A percentile compares a stretch with the other conserved stretches of the same genome.
Evolutionary conservation across 2,888 invertebrate species (phyloP).

Genomic region (Yponomeuta cagnagella): DNA sequence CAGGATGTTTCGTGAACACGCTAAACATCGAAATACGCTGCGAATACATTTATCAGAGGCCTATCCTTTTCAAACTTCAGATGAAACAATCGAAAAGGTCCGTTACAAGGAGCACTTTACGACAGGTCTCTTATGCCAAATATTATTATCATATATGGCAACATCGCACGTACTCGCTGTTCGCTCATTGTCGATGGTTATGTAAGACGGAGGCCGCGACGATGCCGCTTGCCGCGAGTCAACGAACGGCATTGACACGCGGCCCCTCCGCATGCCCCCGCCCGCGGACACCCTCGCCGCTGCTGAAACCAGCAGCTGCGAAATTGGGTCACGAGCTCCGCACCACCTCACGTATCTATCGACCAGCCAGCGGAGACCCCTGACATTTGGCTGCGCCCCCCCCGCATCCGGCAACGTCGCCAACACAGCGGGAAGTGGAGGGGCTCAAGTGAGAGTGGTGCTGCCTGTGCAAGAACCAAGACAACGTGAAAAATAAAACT

Average conservation of each 20-base stretch:
- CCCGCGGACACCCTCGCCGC: conserved; percentile 38
- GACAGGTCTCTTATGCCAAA: not conserved
- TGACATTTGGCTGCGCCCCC: conserved; percentile 28
- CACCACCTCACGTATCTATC: conserved; percentile 57
- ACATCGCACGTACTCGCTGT: conserved; percentile 50
- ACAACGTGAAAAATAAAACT: conserved; percentile 58
- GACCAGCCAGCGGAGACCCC: conserved; percentile 48
- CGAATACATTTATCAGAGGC: too few species aligned
- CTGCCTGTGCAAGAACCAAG: conserved; percentile 26
- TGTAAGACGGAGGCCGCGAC: conserved; percentile 73
- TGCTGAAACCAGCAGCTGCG: conserved; percentile 75
- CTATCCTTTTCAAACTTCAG: too few species aligned
- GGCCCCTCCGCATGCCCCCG: conserved; percentile 35
- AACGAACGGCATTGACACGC: conserved; percentile 76
- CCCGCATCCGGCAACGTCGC: not conserved
- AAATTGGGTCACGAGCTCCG: conserved; percentile 72
- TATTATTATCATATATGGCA: not conserved
- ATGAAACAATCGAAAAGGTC: not conserved
- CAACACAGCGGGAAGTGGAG: conserved; percentile 19
- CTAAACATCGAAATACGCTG: too few species aligned
- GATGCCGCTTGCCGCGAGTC: conserved; percentile 67
- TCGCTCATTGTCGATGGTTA: conserved; percentile 71
- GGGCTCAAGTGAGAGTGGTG: conserved; percentile 13
- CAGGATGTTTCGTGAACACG: too few species aligned
- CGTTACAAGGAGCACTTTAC: not conserved